These are phyloP conservation scores for Megathymus violae DNA, from an alignment of 1,140 invertebrate genomes.

Conservation along the genomic window DNA sequence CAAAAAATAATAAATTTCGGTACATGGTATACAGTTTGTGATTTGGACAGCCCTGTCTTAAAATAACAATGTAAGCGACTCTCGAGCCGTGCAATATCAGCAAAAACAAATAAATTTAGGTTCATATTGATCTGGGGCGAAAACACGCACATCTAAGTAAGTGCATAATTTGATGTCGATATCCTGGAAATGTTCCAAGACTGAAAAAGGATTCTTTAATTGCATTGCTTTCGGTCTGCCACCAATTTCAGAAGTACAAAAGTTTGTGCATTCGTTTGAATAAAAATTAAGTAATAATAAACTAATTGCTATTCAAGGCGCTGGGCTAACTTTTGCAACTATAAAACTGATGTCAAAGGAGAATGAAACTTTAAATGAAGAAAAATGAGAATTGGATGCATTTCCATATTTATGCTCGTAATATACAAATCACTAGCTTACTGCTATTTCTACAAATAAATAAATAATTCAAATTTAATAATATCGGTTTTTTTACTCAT, in stretches of 20 bases:
- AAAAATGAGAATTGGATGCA: background rate
- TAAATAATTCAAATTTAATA: too few species aligned
- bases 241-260: background rate
- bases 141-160: background rate
- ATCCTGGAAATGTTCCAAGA: slow-evolving; percentile 15
- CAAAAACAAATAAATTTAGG: too few species aligned
- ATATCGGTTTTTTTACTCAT: too few species aligned
- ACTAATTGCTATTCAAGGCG: slow-evolving; percentile 1
- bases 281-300: slow-evolving; percentile 7
- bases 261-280: slow-evolving; percentile 7
- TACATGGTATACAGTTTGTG: too few species aligned
- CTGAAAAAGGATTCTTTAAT: background rate
- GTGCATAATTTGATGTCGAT: background rate
- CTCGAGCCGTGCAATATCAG: too few species aligned
- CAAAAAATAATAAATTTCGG: too few species aligned
- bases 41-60: too few species aligned
- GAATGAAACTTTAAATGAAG: background rate
- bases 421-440: too few species aligned
- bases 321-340: slow-evolving; percentile 1
- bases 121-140: background rate
- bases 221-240: background rate
- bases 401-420: background rate
- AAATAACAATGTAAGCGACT: too few species aligned
- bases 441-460: too few species aligned
- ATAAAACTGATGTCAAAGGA: background rate